Conservation (phyloP, 2,888 invertebrate genomes). For the Drosophila helvetica region DNA sequence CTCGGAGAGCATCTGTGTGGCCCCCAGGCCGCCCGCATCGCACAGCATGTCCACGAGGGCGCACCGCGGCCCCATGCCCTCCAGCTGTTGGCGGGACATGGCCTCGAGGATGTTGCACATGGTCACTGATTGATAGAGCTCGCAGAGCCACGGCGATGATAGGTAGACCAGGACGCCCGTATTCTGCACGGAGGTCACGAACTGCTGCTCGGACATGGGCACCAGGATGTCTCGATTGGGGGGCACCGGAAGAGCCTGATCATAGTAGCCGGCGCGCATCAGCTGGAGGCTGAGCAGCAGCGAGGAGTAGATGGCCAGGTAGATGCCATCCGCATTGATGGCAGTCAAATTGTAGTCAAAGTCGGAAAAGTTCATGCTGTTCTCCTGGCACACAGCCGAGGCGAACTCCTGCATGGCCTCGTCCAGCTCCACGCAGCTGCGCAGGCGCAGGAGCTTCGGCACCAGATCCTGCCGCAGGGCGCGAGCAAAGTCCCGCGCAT, state of each 20-base stretch:
- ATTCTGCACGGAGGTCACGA: constrained; percentile 95
- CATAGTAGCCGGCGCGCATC: constrained; percentile 90
- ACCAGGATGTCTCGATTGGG: constrained; percentile 83
- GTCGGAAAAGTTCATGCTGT: constrained; percentile 84
- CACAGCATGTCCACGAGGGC: constrained; percentile 84
- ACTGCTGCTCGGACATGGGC: constrained; percentile 92
- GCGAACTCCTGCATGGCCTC: constrained; percentile 96
- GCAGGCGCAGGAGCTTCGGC: constrained; percentile 89
- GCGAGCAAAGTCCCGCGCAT: constrained; percentile 92
- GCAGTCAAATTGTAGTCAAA: constrained; percentile 87
- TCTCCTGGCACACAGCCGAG: constrained; percentile 94
- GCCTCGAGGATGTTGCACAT: constrained; percentile 85
- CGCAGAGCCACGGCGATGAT: constrained; percentile 96
- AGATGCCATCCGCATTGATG: constrained; percentile 97
- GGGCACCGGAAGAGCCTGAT: constrained; percentile 83
- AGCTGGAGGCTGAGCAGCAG: constrained; percentile 92
- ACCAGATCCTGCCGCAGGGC: constrained; percentile 90
- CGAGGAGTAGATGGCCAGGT: constrained; percentile 94
- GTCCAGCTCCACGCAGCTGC: constrained; percentile 94
- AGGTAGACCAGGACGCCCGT: constrained; percentile 96
- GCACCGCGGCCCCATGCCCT: constrained; percentile 78
- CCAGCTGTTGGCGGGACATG: constrained; percentile 78
- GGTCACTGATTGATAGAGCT: constrained; percentile 94
- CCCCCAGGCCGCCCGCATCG: constrained; percentile 93
- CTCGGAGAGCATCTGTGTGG: constrained; percentile 93